Evolutionary conservation across 1,140 invertebrate species (phyloP), one percentile per base, ranked within the genome.

Genomic region (Plutomurus gul): DNA sequence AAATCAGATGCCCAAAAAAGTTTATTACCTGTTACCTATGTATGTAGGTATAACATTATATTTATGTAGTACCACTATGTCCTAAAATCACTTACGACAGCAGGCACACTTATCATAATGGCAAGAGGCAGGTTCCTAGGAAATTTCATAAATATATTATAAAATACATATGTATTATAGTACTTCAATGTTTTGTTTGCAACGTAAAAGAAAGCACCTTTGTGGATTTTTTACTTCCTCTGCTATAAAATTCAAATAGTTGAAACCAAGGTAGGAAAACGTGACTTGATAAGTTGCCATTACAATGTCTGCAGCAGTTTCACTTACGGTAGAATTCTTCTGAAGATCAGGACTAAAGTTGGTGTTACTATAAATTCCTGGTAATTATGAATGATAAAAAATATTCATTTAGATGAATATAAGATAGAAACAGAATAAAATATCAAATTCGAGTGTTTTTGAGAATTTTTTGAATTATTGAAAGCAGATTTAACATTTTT

Each of bases 201-300:
- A 43, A 13, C 22, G 25, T 5, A 20, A 72, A 36, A 39, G 18
- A 2, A 22, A 25, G 33, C 33, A 96, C 94, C 91, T 95, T 88
- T 94, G 93, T 8, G 95, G 96, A 87, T 97, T 93, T 86, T 96
- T 92, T 13, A 97, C 88, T 87, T 98, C 96, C 88, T 96, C 96
- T 27, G 95, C 95, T 39, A 97, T 94, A 87, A 96, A 96, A 87
- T 96, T 96, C 39, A 96, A 89, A 86, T 94, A 96, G 86, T 96
- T 96, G 94, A 94, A 98, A 51, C 96, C 96, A 56, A 95, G 95
- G 86, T 97, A 98, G 13, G 96, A 95, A 88, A 97, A 98, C 6
- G 39, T 47, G 25, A 75, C 72, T 47, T 75, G 36, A 20, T 22
- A 75, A 33, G 27, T 30, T 25, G 20, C 40, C 36, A 43, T 27